These are phyloP conservation scores for Hippocampus guttulatus DNA, from an alignment of 2,113 vertebrate species.

Conservation along the genomic window DNA sequence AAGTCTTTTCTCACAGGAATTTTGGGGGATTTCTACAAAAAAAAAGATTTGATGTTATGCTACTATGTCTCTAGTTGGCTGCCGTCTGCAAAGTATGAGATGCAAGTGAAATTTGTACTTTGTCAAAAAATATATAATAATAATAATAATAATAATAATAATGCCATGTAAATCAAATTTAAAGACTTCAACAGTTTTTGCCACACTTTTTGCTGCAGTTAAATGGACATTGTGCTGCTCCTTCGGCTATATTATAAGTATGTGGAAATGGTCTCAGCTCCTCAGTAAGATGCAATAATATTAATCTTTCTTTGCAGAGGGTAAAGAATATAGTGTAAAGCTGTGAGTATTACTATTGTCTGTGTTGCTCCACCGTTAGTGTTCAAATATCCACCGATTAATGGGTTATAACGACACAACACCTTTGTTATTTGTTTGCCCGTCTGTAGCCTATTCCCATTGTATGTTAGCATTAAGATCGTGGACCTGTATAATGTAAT, in stretches of 20 bases:
- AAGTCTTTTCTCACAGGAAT: not conserved
- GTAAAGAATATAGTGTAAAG: not conserved
- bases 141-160: too few species aligned
- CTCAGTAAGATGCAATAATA: not conserved
- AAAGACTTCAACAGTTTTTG: too few species aligned
- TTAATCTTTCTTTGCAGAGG: not conserved
- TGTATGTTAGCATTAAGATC: slow-evolving; percentile 11
- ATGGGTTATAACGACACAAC: slow-evolving; percentile 19
- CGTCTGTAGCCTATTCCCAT: not conserved
- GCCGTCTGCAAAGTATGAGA: too few species aligned
- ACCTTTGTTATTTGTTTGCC: not conserved
- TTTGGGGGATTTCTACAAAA: not conserved
- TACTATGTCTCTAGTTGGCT: too few species aligned
- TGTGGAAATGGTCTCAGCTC: too few species aligned
- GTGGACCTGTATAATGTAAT: slow-evolving; percentile 31
- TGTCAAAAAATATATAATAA: too few species aligned
- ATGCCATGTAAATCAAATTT: too few species aligned
- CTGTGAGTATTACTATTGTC: not conserved
- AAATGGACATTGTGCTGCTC: too few species aligned
- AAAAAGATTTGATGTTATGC: not conserved
- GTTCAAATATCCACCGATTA: slow-evolving; percentile 52
- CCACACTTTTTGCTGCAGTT: too few species aligned
- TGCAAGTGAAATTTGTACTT: too few species aligned
- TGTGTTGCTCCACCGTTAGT: not conserved
- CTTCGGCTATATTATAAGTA: too few species aligned